Evolutionary conservation across 2,888 invertebrate species (phyloP), one percentile per base, ranked within the genome.

Genomic region (Trichacis sp.): DNA sequence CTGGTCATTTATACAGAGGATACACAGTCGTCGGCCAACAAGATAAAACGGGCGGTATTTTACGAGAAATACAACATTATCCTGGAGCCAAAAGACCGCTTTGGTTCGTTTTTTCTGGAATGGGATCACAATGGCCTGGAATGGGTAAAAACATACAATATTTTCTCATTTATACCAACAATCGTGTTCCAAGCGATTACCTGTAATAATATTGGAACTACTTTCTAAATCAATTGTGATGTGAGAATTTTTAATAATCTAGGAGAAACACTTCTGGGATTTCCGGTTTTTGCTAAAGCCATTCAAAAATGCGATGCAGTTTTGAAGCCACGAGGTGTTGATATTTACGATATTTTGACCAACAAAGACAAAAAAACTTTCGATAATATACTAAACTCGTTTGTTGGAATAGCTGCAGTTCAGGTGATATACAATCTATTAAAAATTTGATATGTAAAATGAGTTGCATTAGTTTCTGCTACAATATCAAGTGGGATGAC

Each of bases 41-140:
- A 12, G 70, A 68, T 4, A 55, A 63, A 1, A 45, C 64, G 3
- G 82, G 86, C 1, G 79, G 85, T 0, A 67, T 87, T 1, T 77
- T 85, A 0, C 87, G 87, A 36, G 88, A 89, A 33, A 83, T 89
- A 18, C 87, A 89, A 70, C 89, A 90, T 80, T 90, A 87, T 79
- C 87, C 89, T 0, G 91, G 90, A 0, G 85, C 87, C 0, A 87
- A 87, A 53, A 87, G 91, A 0, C 94, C 95, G 1, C 86, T 96
- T 0, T 95, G 95, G 90, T 96, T 93, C 85, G 90, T 96, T 40
- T 97, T 95, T 86, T 93, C 96, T 52, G 96, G 96, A 30, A 93
- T 97, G 93, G 94, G 95, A 1, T 92, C 93, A n/a, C n/a, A n/a
- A n/a, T n/a, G n/a, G n/a, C n/a, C n/a, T n/a, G n/a, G n/a, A n/a